phyloP scores from a whole-genome alignment of 2,113 vertebrate species.

The Urocitellus parryii region DNA sequence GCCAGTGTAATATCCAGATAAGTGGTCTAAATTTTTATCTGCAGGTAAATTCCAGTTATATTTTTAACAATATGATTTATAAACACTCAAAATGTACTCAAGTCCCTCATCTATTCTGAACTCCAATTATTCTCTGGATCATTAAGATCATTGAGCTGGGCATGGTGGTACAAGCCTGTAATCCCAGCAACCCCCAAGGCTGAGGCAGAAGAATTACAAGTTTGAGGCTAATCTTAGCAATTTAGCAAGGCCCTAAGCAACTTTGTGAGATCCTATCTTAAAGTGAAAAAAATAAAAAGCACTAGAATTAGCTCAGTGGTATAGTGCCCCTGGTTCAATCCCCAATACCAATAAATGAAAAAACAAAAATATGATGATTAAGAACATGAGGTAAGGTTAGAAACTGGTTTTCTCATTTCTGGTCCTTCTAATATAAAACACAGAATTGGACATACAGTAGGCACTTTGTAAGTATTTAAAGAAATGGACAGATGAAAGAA shows the following conservation, averaged over 20 bases:
- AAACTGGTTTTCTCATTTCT: not conserved
- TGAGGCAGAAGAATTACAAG: too few relatives aligned
- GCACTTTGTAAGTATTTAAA: not conserved
- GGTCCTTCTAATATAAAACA: not conserved
- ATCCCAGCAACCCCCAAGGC: too few relatives aligned
- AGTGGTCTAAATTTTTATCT: slow-evolving; percentile 50
- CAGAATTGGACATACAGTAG: not conserved
- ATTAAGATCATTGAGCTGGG: not conserved
- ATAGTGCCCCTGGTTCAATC: too few relatives aligned
- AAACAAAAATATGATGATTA: too few relatives aligned
- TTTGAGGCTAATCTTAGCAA: too few relatives aligned
- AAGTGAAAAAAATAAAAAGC: too few relatives aligned
- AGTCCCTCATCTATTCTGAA: not conserved
- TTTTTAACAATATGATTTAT: slow-evolving; percentile 52
- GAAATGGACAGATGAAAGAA: not conserved
- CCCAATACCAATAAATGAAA: too few relatives aligned
- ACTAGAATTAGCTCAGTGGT: too few relatives aligned
- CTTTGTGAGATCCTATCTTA: too few relatives aligned
- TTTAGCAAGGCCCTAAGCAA: too few relatives aligned
- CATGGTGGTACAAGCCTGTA: too few relatives aligned
- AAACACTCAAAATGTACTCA: slow-evolving; percentile 12
- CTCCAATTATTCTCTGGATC: not conserved
- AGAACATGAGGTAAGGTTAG: not conserved
- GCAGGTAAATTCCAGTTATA: slow-evolving; percentile 50
- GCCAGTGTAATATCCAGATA: slow-evolving; percentile 29